Conservation (phyloP, 2,797 vertebrate genomes). For the Characodon lateralis region DNA sequence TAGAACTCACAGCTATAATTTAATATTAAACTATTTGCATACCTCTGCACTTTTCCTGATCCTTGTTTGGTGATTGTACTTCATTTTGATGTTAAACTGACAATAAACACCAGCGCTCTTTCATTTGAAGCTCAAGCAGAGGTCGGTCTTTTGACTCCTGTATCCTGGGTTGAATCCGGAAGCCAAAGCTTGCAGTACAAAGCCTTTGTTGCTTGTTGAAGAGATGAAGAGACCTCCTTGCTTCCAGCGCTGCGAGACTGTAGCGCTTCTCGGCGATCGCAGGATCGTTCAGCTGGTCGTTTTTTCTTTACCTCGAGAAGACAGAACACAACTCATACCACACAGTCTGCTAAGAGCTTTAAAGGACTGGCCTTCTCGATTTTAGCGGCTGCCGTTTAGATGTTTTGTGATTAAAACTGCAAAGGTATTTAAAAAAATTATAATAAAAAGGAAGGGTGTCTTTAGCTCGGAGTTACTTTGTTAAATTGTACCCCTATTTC, state of each 20-base stretch:
- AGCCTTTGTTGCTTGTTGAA: slow-evolving; percentile 33
- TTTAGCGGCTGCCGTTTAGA: background rate
- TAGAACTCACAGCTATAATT: slow-evolving; percentile 32
- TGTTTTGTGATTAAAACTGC: no score
- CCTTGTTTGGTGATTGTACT: slow-evolving; percentile 37
- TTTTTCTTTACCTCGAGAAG: background rate
- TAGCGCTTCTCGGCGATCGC: background rate
- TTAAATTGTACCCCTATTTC: no score
- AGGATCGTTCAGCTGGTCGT: background rate
- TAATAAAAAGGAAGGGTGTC: no score
- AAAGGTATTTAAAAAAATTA: no score
- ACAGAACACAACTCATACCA: slow-evolving; percentile 17
- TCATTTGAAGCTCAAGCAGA: slow-evolving; percentile 46
- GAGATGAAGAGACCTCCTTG: slow-evolving; percentile 12
- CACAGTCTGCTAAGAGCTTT: background rate
- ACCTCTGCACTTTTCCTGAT: slow-evolving; percentile 43
- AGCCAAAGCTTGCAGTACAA: slow-evolving; percentile 21
- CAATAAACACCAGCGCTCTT: slow-evolving; percentile 58
- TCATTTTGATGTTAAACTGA: slow-evolving; percentile 52
- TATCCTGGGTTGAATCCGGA: slow-evolving; percentile 30
- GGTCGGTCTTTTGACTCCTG: slow-evolving; percentile 44
- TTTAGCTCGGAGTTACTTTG: no score
- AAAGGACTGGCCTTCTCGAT: background rate
- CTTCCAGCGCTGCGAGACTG: slow-evolving; percentile 22
- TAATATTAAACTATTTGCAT: slow-evolving; percentile 49